A percentile compares a stretch with the other conserved stretches of the same genome.
phyloP scores from a whole-genome alignment of 2,888 invertebrate species.

The Galerucella nymphaeae region DNA sequence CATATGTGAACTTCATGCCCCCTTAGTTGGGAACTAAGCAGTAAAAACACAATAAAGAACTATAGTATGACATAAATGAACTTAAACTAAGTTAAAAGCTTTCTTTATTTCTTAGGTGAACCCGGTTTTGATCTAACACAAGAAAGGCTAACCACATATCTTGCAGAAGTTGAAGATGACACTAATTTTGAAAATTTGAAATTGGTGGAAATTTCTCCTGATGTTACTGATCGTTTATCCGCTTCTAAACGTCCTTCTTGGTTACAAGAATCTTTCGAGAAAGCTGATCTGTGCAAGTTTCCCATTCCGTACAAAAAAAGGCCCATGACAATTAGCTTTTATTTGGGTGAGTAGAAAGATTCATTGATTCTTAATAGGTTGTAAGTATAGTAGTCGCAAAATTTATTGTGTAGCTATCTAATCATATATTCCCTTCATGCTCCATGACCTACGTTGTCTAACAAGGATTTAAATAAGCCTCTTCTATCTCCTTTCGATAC shows the following conservation, averaged over 20 bases:
- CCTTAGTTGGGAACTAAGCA: no score
- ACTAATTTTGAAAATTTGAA: conserved; percentile 33
- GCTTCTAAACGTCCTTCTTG: conserved; percentile 47
- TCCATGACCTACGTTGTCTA: no score
- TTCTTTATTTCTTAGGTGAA: not conserved
- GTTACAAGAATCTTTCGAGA: conserved; percentile 41
- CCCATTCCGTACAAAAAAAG: conserved; percentile 41
- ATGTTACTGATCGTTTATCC: conserved; percentile 38
- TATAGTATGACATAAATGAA: no score
- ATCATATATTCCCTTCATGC: no score
- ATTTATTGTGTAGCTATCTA: no score
- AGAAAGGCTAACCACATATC: conserved; percentile 35
- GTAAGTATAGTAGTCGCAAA: no score
- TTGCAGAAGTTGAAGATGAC: conserved; percentile 43
- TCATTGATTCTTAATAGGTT: not conserved
- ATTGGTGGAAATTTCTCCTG: conserved; percentile 49
- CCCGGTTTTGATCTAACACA: conserved; percentile 1
- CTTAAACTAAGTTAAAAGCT: not conserved
- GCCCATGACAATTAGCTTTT: conserved; percentile 45
- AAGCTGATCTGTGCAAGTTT: conserved; percentile 45
- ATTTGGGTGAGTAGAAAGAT: conserved; percentile 41
- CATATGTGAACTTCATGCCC: no score
- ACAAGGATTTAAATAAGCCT: no score
- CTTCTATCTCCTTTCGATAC: no score
- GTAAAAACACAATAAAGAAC: no score